These are phyloP conservation scores for Spinibarbus caldwelli DNA, from an alignment of 2,797 vertebrate species.

Conservation along the genomic window DNA sequence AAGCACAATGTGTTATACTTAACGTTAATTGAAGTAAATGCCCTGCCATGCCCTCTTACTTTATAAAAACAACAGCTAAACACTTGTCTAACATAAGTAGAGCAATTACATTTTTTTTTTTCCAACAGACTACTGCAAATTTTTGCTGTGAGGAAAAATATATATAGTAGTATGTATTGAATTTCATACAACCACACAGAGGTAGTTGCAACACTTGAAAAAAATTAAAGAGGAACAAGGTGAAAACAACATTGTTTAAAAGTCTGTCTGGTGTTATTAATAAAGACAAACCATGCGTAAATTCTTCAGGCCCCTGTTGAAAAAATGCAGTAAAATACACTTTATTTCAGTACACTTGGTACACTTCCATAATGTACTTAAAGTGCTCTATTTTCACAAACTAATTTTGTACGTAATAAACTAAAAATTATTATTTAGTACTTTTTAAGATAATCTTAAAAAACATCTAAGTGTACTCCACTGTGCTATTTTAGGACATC, in stretches of 20 bases:
- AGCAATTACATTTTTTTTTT: neutral
- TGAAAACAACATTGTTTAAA: neutral
- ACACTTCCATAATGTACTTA: too few species aligned
- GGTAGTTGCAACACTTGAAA: neutral
- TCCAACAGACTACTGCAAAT: neutral
- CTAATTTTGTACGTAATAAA: too few species aligned
- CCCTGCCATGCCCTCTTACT: conserved; percentile 3
- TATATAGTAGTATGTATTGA: neutral
- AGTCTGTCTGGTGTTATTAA: neutral
- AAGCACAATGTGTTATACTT: conserved; percentile 18
- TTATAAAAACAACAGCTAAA: conserved; percentile 23
- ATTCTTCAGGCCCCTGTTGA: neutral
- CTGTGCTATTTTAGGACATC: too few species aligned
- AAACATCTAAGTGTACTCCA: too few species aligned
- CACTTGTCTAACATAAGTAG: neutral
- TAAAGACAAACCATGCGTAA: neutral
- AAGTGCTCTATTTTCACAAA: too few species aligned
- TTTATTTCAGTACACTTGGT: too few species aligned
- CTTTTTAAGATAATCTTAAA: too few species aligned
- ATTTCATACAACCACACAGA: neutral
- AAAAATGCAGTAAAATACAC: too few species aligned
- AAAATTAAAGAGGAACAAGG: neutral
- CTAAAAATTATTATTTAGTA: too few species aligned
- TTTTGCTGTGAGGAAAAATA: neutral
- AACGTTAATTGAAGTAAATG: conserved; percentile 31